These are phyloP conservation scores for Cantharis rufa DNA, from an alignment of 2,888 invertebrate species.

Conservation along the genomic window DNA sequence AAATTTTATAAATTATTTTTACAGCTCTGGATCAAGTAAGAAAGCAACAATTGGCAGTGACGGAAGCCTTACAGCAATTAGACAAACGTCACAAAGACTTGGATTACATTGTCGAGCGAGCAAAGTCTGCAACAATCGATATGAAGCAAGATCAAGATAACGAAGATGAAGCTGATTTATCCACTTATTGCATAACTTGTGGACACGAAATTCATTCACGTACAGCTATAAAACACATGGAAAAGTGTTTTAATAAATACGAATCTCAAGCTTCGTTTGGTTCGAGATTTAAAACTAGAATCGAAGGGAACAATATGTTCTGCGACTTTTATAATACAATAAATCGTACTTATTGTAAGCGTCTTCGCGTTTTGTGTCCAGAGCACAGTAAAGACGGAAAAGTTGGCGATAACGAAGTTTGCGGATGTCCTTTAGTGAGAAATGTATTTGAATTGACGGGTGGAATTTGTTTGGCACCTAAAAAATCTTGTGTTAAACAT, in stretches of 20 bases:
- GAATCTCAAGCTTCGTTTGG: constrained; percentile 97
- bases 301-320: constrained; percentile 95
- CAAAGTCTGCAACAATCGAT: constrained; percentile 72
- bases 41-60: constrained; percentile 77
- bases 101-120: constrained; percentile 79
- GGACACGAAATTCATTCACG: constrained; percentile 93
- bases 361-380: constrained; percentile 92
- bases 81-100: constrained; percentile 78
- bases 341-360: constrained; percentile 92
- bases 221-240: constrained; percentile 95
- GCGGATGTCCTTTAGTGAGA: constrained; percentile 88
- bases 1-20: constrained; percentile 7
- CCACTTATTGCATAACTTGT: constrained; percentile 95
- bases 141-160: constrained; percentile 65
- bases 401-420: constrained; percentile 84
- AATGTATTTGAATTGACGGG: constrained; percentile 84
- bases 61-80: constrained; percentile 76
- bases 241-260: constrained; percentile 96
- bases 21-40: constrained; percentile 63
- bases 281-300: constrained; percentile 89
- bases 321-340: constrained; percentile 93
- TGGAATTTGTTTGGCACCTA: constrained; percentile 85
- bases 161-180: constrained; percentile 69
- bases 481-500: constrained; percentile 89
- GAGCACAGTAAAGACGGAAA: constrained; percentile 96